Base-by-base conservation (phyloP, 2,113 vertebrate genomes). In the Ctenomys sociabilis region DNA sequence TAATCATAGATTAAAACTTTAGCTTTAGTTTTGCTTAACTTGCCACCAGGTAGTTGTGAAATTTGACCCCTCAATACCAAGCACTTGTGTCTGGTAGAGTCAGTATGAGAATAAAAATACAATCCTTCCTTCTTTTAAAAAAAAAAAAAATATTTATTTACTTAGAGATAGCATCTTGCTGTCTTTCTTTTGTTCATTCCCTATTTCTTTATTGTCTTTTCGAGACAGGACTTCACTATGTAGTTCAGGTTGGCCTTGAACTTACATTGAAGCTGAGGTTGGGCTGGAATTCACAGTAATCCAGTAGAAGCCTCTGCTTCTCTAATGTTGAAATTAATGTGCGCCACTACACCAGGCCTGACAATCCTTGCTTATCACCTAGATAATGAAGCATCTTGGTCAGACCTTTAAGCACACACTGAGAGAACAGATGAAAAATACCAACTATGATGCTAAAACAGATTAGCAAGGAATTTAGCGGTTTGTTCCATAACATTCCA, bases 381-480 rank as follows among this genome's bases (percentile, higher is more conserved):
- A 40, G 24, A 14, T 75, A 43, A 43, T 75, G 37, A 75, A 40
- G 72, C 43, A 26, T 75, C 22, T 40, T 43, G 37, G 37, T 22
- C 72, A 75, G 37, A 75, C 22, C 37, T 75, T 43, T 43, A 75
- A 43, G 40, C 24, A 75, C 37, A 75, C 72, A 75, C 24, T 26
- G 24, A 43, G 40, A 43, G 43, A 43, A 9, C 99, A 99, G 22
- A 73, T 40, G 37, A 37, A 40, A 73, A 73, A 37, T 10, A 40
- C 37, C 40, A 37, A 24, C n/a, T 22, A 70, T 70, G 35, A 10
- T 9, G 10, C 21, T 19, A 5, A 73, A 40, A 73, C 37, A 22
- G 37, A 73, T 40, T 73, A 73, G 40, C 37, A 40, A 73, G 70
- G 21, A 73, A 40, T 40, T 40, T 26, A 40, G n/a, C 11, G 35